Evolutionary conservation across 2,797 vertebrate genomes (phyloP).

Genomic region (Girardinus metallicus): DNA sequence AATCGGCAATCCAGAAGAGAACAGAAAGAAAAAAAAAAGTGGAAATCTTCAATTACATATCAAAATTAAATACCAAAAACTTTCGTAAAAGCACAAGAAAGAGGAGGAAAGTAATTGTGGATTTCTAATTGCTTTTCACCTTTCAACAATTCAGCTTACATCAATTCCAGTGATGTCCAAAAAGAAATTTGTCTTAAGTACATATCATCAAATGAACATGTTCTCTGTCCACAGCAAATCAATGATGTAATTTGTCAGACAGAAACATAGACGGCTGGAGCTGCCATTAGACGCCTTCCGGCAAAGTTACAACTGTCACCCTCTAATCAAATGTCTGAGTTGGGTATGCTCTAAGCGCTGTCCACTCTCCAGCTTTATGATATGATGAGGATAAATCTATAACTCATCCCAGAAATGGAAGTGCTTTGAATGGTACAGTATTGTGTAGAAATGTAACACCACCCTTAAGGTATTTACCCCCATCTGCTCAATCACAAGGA

Average conservation of each 20-base stretch:
- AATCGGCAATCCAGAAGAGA: background rate
- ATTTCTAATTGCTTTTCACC: conserved; percentile 19
- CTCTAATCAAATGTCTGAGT: conserved; percentile 48
- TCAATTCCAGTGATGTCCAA: conserved; percentile 3
- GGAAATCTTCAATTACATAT: background rate
- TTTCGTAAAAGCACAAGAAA: background rate
- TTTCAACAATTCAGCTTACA: conserved; percentile 13
- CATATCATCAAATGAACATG: conserved; percentile 13
- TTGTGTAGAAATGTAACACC: conserved; percentile 49
- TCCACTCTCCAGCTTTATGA: conserved; percentile 40
- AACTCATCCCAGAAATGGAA: conserved; percentile 66
- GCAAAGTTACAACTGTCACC: conserved; percentile 27
- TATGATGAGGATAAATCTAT: conserved; percentile 55
- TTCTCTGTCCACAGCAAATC: conserved; percentile 12
- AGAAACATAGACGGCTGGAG: conserved; percentile 14
- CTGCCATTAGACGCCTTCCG: conserved; percentile 29
- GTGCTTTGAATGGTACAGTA: conserved; percentile 43
- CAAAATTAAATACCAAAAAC: background rate
- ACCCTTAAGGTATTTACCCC: conserved; percentile 48
- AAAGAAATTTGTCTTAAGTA: background rate
- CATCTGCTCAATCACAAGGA: conserved; percentile 60
- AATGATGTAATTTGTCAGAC: conserved; percentile 2
- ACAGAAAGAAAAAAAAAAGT: background rate
- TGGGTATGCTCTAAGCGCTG: conserved; percentile 43
- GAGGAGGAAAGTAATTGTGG: conserved; percentile 1